Evolutionary conservation across 1,140 invertebrate genomes (phyloP).

Genomic region (Caenorhabditis elegans): DNA sequence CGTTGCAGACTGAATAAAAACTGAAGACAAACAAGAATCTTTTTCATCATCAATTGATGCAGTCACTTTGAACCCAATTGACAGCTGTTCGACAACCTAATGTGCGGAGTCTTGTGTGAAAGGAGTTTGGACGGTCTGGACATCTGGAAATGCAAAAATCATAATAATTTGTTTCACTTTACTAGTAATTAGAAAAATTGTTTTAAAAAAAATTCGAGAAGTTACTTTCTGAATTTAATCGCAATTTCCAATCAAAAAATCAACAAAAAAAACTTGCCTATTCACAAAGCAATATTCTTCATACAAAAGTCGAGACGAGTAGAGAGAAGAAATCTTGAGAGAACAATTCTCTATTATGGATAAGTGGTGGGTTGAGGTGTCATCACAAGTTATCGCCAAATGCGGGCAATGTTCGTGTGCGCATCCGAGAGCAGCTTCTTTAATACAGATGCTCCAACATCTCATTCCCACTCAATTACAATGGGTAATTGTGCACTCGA

Average conservation of each 20-base stretch:
- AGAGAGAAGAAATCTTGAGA: not conserved
- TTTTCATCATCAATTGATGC: not conserved
- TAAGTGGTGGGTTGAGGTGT: not conserved
- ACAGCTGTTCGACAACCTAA: not conserved
- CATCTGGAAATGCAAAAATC: no score
- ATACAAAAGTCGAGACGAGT: no score
- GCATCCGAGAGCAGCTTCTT: not conserved
- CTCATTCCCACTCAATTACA: conserved; percentile 47
- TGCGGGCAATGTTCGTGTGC: not conserved
- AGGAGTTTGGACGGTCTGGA: no score
- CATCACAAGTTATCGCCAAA: conserved; percentile 4
- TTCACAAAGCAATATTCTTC: no score
- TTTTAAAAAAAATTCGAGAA: no score
- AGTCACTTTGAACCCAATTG: not conserved
- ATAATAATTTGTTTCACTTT: no score
- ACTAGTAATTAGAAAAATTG: no score
- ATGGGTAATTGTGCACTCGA: conserved; percentile 47
- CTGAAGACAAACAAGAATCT: not conserved
- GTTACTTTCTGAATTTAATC: no score
- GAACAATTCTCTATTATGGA: conserved; percentile 34
- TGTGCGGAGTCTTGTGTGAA: no score
- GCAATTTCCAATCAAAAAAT: no score
- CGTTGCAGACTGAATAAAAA: not conserved
- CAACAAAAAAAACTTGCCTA: no score
- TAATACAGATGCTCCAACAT: conserved; percentile 18